Evolutionary conservation across 1,140 invertebrate genomes (phyloP).

Genomic region (Drosophila equinoxialis): DNA sequence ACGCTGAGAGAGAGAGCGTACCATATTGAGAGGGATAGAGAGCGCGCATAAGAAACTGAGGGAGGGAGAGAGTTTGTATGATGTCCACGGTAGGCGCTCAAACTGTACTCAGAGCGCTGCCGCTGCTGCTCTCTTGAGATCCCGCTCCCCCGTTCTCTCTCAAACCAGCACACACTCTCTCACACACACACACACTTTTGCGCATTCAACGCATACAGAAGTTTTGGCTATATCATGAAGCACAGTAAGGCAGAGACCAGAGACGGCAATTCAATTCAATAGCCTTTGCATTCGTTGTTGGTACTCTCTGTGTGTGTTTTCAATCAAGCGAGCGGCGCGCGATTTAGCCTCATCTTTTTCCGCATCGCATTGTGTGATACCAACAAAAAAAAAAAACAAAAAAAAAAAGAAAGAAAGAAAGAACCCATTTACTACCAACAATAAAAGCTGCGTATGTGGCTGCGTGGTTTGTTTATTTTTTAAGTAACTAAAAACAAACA

Average conservation of each 20-base stretch:
- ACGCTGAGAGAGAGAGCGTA: constrained; percentile 25
- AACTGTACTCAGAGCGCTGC: constrained; percentile 66
- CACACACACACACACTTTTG: constrained; percentile 56
- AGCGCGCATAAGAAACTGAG: constrained; percentile 9
- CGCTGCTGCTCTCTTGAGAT: constrained; percentile 27
- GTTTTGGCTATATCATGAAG: constrained; percentile 66
- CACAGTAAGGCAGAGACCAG: constrained; percentile 65
- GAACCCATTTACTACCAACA: constrained; percentile 65
- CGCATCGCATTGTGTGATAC: constrained; percentile 64
- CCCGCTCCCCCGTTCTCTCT: constrained; percentile 27
- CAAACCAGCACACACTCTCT: constrained; percentile 17
- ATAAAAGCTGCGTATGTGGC: constrained; percentile 70
- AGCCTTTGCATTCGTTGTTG: constrained; percentile 83
- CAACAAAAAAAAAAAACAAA: constrained; percentile 58
- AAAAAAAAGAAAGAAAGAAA: constrained; percentile 43
- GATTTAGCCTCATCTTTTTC: constrained; percentile 76
- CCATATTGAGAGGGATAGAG: neutral
- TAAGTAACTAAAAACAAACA: constrained; percentile 79
- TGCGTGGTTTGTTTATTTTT: constrained; percentile 77
- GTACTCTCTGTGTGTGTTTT: constrained; percentile 82
- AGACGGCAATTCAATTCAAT: constrained; percentile 82
- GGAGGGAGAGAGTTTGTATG: neutral
- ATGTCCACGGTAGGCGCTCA: constrained; percentile 34
- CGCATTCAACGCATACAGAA: constrained; percentile 71
- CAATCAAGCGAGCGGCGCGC: constrained; percentile 81